Evolutionary conservation across 2,888 invertebrate genomes (phyloP), one percentile per base, ranked within the genome.

Genomic region (Phengaris alcon): DNA sequence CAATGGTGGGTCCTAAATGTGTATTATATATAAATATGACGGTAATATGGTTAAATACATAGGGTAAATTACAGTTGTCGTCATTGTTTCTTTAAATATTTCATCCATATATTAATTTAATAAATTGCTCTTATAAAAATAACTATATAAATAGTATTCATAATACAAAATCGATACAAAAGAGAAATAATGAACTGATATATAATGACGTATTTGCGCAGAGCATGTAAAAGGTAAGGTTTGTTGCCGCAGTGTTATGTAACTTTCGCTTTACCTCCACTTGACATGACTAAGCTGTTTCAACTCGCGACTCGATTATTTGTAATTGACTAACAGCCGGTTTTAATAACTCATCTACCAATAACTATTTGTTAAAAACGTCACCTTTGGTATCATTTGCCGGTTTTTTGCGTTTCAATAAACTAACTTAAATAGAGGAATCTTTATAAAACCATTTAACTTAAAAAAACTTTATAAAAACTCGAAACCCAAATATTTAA

Each of bases 221-320:
- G 75, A 57, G 74, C 76, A 77, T 75, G 77, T 77, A 77, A 77
- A 76, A 81, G 80, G 54, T 54, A 82, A 81, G 69, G 57, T 84
- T 84, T 82, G 77, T 79, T 82, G 83, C 87, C 86, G 88, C 88
- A 87, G 84, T 86, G 77, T 88, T 88, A 87, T 82, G 86, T 87
- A 89, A 89, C 80, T 76, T 80, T 77, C 79, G 73, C 13, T 52
- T 72, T 35, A 48, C 55, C 54, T 69, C 74, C 69, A 57, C 75
- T 75, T 75, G 54, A 64, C 69, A 68, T 13, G 48, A 74, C 73
- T 78, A 55, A 13, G 48, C 75, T 55, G 75, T 55, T 68, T 75
- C 22, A 75, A 46, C 44, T 15, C 15, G 7, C 59, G 22, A 64
- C 64, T 44, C 64, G 64, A 64, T 64, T 57, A 57, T 57, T 64